Conservation (phyloP, 2,888 invertebrate species). For the Ferdinandea cuprea region DNA sequence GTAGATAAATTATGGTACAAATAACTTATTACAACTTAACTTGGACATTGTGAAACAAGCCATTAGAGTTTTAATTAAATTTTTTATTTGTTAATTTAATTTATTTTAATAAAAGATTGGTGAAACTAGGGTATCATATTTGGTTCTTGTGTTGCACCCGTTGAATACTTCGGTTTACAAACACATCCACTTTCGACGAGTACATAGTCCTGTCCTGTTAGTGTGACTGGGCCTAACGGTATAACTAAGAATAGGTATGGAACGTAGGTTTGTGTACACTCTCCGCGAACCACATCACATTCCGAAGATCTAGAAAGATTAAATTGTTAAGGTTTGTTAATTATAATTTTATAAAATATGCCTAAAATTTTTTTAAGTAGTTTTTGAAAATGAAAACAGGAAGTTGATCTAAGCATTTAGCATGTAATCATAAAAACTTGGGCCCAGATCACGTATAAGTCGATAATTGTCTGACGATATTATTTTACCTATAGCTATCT, state of each 20-base stretch:
- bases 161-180: slow-evolving; percentile 87
- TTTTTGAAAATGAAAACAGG: too few species aligned
- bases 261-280: slow-evolving; percentile 94
- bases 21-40: too few species aligned
- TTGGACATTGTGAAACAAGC: too few species aligned
- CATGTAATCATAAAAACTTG: too few species aligned
- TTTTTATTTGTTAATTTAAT: slow-evolving; percentile 17
- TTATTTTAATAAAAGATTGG: slow-evolving; percentile 36
- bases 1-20: too few species aligned
- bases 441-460: too few species aligned
- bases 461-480: too few species aligned
- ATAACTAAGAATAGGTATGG: slow-evolving; percentile 96
- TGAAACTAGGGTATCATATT: slow-evolving; percentile 83
- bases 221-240: slow-evolving; percentile 93
- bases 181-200: slow-evolving; percentile 97
- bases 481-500: too few species aligned
- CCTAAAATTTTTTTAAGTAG: too few species aligned
- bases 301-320: slow-evolving; percentile 89
- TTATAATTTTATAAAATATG: not conserved
- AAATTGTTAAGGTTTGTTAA: slow-evolving; percentile 1
- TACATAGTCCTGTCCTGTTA: slow-evolving; percentile 97
- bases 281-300: slow-evolving; percentile 94
- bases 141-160: slow-evolving; percentile 83
- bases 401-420: too few species aligned
- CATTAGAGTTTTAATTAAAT: too few species aligned